A percentile compares a stretch with the other conserved stretches of the same genome.
These are phyloP conservation scores for Papilio xuthus DNA, from an alignment of 1,140 invertebrate genomes.

Conservation along the genomic window DNA sequence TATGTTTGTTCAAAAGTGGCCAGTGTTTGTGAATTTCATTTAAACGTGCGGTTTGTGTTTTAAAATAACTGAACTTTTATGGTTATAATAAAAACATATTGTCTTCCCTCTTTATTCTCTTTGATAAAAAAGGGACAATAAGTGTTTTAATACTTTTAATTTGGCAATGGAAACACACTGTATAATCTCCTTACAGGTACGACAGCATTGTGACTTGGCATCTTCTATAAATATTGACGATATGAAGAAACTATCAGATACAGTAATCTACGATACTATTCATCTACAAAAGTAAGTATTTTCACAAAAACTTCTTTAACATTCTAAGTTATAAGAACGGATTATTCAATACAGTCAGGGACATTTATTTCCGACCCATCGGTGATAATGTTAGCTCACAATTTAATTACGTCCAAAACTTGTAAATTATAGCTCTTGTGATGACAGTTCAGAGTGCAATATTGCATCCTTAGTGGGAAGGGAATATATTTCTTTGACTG, in stretches of 20 bases:
- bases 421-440: no score
- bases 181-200: conserved; percentile 51
- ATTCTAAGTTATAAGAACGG: not conserved
- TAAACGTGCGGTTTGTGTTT: not conserved
- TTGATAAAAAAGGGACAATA: not conserved
- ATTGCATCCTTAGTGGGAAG: no score
- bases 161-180: not conserved
- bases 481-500: not conserved
- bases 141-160: not conserved
- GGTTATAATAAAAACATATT: not conserved
- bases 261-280: conserved; percentile 63
- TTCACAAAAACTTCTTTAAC: not conserved
- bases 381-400: no score
- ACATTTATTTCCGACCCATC: no score
- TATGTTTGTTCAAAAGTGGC: conserved; percentile 5
- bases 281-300: conserved; percentile 68
- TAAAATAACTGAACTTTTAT: not conserved
- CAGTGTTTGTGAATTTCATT: conserved; percentile 14
- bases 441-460: no score
- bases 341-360: no score
- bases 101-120: not conserved
- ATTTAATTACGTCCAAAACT: no score
- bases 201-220: conserved; percentile 55
- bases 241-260: conserved; percentile 62
- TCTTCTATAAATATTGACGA: conserved; percentile 54